Evolutionary conservation across 1,140 invertebrate species (phyloP), one percentile per base, ranked within the genome.

Genomic region (Melipona quadrifasciata): DNA sequence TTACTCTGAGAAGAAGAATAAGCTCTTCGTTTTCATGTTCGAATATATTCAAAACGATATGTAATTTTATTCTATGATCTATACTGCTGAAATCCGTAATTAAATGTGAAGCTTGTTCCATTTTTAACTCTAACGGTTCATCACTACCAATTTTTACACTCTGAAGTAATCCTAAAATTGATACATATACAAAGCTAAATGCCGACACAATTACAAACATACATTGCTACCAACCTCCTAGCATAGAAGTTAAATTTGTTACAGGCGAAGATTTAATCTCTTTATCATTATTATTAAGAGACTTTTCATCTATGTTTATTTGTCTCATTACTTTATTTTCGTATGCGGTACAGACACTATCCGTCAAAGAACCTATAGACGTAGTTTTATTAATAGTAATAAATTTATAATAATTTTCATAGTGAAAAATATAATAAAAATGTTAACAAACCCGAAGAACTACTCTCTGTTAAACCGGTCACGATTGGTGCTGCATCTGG

Each of bases 271-370:
- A 77, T 61, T 79, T 85, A 31, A 67, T 85, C 73, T 91, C 84
- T 73, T 90, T 92, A 31, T 92, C 90, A 27, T 73, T 86, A 80
- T 79, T 86, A 19, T 75, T 89, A 76, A 88, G 86, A 2, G 87
- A 90, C 34, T 88, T 91, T 86, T 92, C 87, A 74, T 89, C 92
- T 27, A 87, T 89, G 82, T 90, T 93, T 31, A 57, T 79, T 47
- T 85, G 79, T 58, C 89, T 93, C 12, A 84, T 73, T 47, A 82
- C 76, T 89, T 90, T 94, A 86, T 93, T 96, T 91, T 96, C 96
- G 90, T 96, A 96, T 47, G 96, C 93, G 11, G 96, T 96, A 85
- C 96, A 96, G 70, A 96, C 94, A 90, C 96, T 96, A 84, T 96
- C 96, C 70, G 96, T 96, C 76, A 96, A 93, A 12, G 96, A 96